These are phyloP conservation scores for Microplitis demolitor DNA, from an alignment of 1,140 invertebrate species.

Conservation along the genomic window DNA sequence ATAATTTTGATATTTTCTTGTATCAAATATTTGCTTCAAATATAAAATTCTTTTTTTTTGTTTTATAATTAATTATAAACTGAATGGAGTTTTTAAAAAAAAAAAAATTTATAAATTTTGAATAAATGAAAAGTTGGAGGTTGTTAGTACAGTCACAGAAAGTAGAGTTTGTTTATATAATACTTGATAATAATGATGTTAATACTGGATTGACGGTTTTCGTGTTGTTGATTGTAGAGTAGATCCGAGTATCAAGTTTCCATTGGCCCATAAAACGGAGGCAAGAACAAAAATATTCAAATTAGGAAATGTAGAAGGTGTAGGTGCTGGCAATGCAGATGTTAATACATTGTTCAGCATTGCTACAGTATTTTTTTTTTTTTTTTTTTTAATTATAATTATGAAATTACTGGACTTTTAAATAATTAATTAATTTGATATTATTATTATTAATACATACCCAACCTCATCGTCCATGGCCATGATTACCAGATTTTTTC, in stretches of 20 bases:
- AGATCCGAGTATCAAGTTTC: conserved; percentile 28
- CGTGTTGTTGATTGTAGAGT: conserved; percentile 23
- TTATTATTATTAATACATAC: conserved; percentile 64
- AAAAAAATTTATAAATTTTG: neutral
- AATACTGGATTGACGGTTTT: conserved; percentile 11
- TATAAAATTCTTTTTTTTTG: too few relatives aligned
- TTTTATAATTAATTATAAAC: too few relatives aligned
- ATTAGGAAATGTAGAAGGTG: conserved; percentile 19
- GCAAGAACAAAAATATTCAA: conserved; percentile 29
- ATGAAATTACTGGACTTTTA: too few relatives aligned
- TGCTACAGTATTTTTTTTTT: neutral
- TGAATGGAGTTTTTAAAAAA: too few relatives aligned
- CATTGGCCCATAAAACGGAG: conserved; percentile 18
- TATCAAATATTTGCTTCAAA: neutral
- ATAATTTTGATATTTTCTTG: too few relatives aligned
- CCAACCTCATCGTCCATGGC: conserved; percentile 84
- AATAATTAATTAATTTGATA: conserved; percentile 3
- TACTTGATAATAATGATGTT: conserved; percentile 15
- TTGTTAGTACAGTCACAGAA: conserved; percentile 16
- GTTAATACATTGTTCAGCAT: conserved; percentile 3
- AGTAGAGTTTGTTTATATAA: neutral
- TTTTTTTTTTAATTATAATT: too few relatives aligned
- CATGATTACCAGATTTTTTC: conserved; percentile 64
- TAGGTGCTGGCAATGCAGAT: conserved; percentile 17
- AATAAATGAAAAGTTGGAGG: neutral